Base-by-base conservation (phyloP, 1,140 invertebrate genomes). In the Penaeus vannamei region DNA sequence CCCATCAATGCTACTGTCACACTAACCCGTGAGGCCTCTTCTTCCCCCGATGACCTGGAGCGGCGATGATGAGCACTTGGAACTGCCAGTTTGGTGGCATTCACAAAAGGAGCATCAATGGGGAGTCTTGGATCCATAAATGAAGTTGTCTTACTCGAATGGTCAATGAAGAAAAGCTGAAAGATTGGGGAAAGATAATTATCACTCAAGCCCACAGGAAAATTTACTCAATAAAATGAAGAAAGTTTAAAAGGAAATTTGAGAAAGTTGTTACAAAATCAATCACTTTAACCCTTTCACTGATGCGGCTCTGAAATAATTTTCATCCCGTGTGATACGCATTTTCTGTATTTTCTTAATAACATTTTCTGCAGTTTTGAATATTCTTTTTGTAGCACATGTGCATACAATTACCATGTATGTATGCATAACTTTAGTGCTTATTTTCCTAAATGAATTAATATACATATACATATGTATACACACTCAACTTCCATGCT, bases 111-210 rank as follows among this genome's bases (percentile, higher is more conserved):
- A 91, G 94, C 92, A 92, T 97, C 96, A 3, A 95, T 95, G 3
- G 98, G 98, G 90, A 99, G 94, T 81, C 98, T 95, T 5, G 98
- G 98, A 94, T 99, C 98, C 93, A 99, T 98, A 94, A 98, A 99
- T 19, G 98, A 98, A 20, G 98, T 99, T 89, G 96, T 96, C 91
- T 97, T 96, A 93, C 96, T 95, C 91, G 96, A 96, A 93, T 99
- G 98, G 94, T 99, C 97, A 92, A 98, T 97, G 94, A 99, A 99
- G 94, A 99, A 98, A 93, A 96, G 95, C 97, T 98, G 92, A 64
- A 93, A 92, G 84, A 17, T 20, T 1, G 53, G 23, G 26, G 17
- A 80, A 23, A 29, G 8, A 23, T 80, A 23, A 23, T 36, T 14
- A 19, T 10, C 46, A 42, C 8, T 12, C 8, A 80, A 23, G 4